Evolutionary conservation across 2,797 vertebrate genomes (phyloP).

Genomic region (Myoxocephalus aenaeus): DNA sequence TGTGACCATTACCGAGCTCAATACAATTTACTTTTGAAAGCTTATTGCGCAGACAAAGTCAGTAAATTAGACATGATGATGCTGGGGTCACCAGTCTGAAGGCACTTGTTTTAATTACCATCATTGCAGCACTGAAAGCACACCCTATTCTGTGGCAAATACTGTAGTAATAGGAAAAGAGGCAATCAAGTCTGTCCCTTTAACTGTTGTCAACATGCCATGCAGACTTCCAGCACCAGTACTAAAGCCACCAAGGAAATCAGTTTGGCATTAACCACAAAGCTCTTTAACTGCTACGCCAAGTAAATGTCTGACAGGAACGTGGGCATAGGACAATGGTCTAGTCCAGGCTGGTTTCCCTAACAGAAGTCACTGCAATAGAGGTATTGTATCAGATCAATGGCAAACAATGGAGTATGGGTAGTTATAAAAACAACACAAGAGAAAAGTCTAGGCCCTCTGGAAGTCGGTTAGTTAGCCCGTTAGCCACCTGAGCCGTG

Average conservation of each 20-base stretch:
- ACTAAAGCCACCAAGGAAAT: conserved; percentile 75
- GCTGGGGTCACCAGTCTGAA: conserved; percentile 1
- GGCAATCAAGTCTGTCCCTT: conserved; percentile 73
- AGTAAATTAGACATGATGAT: conserved; percentile 30
- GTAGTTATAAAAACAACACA: conserved; percentile 39
- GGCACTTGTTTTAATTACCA: conserved; percentile 11
- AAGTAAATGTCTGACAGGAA: conserved; percentile 71
- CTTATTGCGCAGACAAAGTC: conserved; percentile 25
- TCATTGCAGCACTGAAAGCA: conserved; percentile 42
- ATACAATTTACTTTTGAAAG: conserved; percentile 28
- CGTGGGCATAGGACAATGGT: conserved; percentile 61
- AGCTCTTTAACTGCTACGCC: conserved; percentile 65
- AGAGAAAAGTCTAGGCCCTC: conserved; percentile 29
- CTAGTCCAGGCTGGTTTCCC: conserved; percentile 29
- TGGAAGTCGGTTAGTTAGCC: conserved; percentile 40
- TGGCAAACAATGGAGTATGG: conserved; percentile 55
- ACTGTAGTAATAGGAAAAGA: conserved; percentile 65
- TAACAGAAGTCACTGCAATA: conserved; percentile 24
- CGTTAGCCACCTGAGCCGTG: conserved; percentile 48
- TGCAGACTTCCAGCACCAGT: conserved; percentile 65
- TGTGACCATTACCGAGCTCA: neutral
- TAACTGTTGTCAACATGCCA: conserved; percentile 66
- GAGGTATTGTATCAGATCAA: conserved; percentile 52
- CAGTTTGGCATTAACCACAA: conserved; percentile 72
- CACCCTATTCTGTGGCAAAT: conserved; percentile 66